These are phyloP conservation scores for Oscheius sp. DNA, from an alignment of 2,888 invertebrate species.

Conservation along the genomic window DNA sequence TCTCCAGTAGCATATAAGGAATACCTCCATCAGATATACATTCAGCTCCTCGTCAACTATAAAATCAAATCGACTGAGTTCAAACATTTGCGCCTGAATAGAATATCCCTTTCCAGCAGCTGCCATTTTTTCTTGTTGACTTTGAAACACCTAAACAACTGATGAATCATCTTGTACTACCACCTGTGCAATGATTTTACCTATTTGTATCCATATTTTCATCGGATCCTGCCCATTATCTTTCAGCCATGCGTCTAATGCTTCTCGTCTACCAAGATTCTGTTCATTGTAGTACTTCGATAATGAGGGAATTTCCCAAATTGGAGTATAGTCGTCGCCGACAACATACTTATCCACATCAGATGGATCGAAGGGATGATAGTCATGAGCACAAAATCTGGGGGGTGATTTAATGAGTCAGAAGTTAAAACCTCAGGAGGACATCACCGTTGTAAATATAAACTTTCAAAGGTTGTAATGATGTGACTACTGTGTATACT, in stretches of 20 bases:
- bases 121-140: conserved; percentile 60
- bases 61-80: conserved; percentile 92
- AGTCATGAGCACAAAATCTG: conserved; percentile 87
- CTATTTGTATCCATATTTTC: conserved; percentile 83
- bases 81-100: conserved; percentile 79
- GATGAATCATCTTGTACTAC: not conserved
- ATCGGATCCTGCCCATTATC: conserved; percentile 78
- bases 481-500: conserved; percentile 89
- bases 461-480: conserved; percentile 85
- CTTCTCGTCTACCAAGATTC: conserved; percentile 85
- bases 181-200: conserved; percentile 80
- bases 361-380: conserved; percentile 86
- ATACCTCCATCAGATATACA: conserved; percentile 85
- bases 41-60: conserved; percentile 86
- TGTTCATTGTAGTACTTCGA: conserved; percentile 70
- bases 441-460: conserved; percentile 90
- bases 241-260: conserved; percentile 81
- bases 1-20: not conserved
- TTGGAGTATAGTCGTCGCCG: conserved; percentile 90
- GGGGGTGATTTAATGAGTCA: not conserved
- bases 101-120: conserved; percentile 26
- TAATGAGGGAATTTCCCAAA: conserved; percentile 81
- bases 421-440: conserved; percentile 72
- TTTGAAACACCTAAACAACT: conserved; percentile 70
- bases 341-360: conserved; percentile 89